Conservation (phyloP, 2,113 vertebrate genomes). For the Cheirogaleus medius region DNA sequence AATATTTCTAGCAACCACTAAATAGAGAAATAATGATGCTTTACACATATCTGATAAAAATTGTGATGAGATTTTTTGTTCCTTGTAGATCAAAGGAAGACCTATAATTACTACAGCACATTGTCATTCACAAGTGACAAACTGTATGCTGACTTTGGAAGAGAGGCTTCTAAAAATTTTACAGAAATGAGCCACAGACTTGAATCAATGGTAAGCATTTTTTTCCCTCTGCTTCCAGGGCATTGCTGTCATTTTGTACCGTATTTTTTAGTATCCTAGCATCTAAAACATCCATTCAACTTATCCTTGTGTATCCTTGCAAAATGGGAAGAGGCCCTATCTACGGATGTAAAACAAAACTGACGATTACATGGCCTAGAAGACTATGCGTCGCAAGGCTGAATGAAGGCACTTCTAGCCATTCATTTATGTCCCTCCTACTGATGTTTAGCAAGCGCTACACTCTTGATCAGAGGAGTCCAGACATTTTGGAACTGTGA, state of each 20-base stretch:
- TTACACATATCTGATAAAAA: not conserved
- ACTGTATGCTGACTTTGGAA: slow-evolving; percentile 70
- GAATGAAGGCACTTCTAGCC: not conserved
- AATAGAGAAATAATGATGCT: not conserved
- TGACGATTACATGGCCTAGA: not conserved
- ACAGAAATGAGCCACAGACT: slow-evolving; percentile 78
- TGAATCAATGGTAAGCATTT: slow-evolving; percentile 72
- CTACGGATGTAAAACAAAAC: slow-evolving; percentile 8
- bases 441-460: not conserved
- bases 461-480: not conserved
- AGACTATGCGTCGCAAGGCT: not conserved
- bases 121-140: slow-evolving; percentile 73
- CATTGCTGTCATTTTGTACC: not conserved
- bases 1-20: not conserved
- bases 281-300: not conserved
- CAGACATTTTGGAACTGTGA: not conserved
- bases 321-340: not conserved
- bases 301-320: not conserved
- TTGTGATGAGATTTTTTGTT: slow-evolving; percentile 18
- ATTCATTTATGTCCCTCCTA: not conserved
- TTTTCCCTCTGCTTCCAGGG: not conserved
- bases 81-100: slow-evolving; percentile 65
- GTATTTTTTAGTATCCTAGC: not conserved
- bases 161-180: slow-evolving; percentile 75
- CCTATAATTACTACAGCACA: slow-evolving; percentile 74